Conservation (phyloP, 1,140 invertebrate species). For the Drosophila suzukii region DNA sequence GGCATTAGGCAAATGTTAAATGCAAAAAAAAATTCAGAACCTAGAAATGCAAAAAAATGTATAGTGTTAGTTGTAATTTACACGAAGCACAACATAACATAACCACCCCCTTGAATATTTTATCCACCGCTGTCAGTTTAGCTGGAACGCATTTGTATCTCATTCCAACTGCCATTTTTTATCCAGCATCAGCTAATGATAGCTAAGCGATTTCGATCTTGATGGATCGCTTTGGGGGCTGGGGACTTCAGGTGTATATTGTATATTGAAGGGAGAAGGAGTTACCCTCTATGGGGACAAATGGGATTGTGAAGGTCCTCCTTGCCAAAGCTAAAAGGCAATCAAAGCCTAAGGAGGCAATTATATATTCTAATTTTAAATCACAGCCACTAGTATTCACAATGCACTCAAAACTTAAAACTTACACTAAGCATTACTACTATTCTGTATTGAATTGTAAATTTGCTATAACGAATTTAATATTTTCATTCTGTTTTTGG, state of each 20-base stretch:
- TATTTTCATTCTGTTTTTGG: too few species aligned
- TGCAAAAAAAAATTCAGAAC: slow-evolving; percentile 40
- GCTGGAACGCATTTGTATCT: slow-evolving; percentile 24
- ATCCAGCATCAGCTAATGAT: slow-evolving; percentile 19
- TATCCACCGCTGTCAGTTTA: slow-evolving; percentile 19
- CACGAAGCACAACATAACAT: slow-evolving; percentile 63
- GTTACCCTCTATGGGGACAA: background rate
- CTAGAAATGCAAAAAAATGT: slow-evolving; percentile 55
- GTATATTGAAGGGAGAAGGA: background rate
- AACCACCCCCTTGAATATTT: slow-evolving; percentile 9
- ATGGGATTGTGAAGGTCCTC: background rate
- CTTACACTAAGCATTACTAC: too few species aligned
- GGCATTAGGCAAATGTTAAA: slow-evolving; percentile 74
- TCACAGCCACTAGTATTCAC: background rate
- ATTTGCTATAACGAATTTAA: too few species aligned
- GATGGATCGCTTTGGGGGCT: slow-evolving; percentile 8
- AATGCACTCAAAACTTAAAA: background rate
- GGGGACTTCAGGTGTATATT: background rate
- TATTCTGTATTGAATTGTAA: too few species aligned
- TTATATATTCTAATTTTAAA: background rate
- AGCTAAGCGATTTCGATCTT: slow-evolving; percentile 16
- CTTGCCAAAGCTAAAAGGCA: background rate
- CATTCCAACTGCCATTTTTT: slow-evolving; percentile 15
- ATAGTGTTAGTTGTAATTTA: slow-evolving; percentile 77
- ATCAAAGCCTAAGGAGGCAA: background rate